Evolutionary conservation across 2,113 vertebrate species (phyloP).

Genomic region (Actenoides hombroni): DNA sequence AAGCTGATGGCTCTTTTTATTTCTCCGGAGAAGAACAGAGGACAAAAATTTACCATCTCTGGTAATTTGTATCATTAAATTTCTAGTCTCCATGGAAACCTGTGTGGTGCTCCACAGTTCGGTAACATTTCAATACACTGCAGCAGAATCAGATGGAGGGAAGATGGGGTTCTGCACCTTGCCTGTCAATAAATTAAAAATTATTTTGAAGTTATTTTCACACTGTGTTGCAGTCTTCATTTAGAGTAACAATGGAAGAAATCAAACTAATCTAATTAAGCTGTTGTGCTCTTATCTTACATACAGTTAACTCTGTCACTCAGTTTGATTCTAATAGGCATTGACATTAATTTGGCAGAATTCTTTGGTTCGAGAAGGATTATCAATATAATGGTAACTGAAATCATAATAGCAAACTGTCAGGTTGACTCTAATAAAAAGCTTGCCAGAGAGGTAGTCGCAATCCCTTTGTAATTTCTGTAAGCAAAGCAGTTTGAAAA

Average conservation of each 20-base stretch:
- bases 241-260: neutral
- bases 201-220: neutral
- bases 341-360: neutral
- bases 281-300: neutral
- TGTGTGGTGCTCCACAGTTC: neutral
- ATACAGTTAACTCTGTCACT: neutral
- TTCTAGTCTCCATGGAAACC: conserved; percentile 56
- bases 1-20: neutral
- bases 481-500: neutral
- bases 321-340: neutral
- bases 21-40: neutral
- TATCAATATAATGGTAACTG: neutral
- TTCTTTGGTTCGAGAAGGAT: neutral
- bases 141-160: neutral
- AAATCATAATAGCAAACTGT: neutral
- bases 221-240: neutral
- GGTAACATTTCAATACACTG: neutral
- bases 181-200: neutral
- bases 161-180: neutral
- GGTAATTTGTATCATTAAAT: conserved; percentile 25
- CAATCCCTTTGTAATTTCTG: neutral
- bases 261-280: neutral
- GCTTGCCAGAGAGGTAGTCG: neutral
- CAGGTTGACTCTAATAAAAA: neutral
- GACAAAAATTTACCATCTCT: conserved; percentile 1